Conservation (phyloP, 2,113 vertebrate species). For the Pelecanoides urinatrix region DNA sequence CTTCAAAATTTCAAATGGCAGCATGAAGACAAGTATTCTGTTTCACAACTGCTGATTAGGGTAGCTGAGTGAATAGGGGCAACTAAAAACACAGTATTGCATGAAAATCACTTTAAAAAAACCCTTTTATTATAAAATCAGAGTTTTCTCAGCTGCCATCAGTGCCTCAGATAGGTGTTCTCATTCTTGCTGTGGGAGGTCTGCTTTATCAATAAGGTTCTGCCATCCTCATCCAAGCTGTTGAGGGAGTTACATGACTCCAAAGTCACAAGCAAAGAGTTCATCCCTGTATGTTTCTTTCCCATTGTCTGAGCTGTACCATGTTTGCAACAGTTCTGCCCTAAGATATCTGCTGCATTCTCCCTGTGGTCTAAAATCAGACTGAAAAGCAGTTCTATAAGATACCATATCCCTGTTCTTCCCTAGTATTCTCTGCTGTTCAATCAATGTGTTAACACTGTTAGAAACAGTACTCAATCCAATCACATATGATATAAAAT, state of each 20-base stretch:
- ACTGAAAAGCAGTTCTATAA: not conserved
- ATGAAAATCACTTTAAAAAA: not conserved
- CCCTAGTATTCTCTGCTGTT: not conserved
- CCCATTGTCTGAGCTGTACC: not conserved
- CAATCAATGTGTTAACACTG: not conserved
- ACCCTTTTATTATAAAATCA: not conserved
- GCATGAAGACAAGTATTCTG: not conserved
- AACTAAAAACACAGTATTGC: not conserved
- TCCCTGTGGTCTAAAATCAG: not conserved
- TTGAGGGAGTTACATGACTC: not conserved
- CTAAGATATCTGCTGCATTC: not conserved
- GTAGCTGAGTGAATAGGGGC: not conserved
- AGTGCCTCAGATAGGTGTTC: not conserved
- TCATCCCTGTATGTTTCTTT: not conserved
- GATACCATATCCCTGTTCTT: not conserved
- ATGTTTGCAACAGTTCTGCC: not conserved
- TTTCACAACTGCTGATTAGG: not conserved
- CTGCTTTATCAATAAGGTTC: not conserved
- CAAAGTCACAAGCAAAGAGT: not conserved
- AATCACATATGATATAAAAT: not conserved
- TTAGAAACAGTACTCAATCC: not conserved
- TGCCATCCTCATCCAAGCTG: not conserved
- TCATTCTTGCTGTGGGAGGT: not conserved
- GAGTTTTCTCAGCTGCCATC: not conserved
- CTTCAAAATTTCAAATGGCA: not conserved